A percentile compares a stretch with the other conserved stretches of the same genome.
Conservation (phyloP, 2,113 vertebrate species). For the Dipodomys merriami region DNA sequence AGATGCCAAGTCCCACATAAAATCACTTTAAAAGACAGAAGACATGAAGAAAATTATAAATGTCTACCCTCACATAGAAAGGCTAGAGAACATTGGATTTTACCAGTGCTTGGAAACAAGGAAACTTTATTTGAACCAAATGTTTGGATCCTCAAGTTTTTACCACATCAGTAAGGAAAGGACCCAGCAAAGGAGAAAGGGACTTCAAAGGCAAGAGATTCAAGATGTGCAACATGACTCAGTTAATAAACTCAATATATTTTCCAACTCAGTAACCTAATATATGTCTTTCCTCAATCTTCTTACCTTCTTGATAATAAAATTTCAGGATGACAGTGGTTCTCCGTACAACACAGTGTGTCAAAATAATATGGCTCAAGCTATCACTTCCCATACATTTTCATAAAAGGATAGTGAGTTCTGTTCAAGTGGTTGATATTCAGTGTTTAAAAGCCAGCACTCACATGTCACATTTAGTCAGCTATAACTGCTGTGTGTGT, state of each 20-base stretch:
- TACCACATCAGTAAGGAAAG: not conserved
- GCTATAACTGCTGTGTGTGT: not conserved
- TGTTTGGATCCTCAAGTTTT: not conserved
- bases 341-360: not conserved
- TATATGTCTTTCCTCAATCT: not conserved
- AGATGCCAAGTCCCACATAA: not conserved
- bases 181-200: not conserved
- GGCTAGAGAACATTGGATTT: not conserved
- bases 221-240: not conserved
- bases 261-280: not conserved
- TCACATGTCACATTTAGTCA: conserved; percentile 55
- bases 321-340: not conserved
- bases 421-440: conserved; percentile 58
- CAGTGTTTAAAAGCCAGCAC: conserved; percentile 31
- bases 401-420: not conserved
- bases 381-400: conserved; percentile 54
- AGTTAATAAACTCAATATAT: not conserved
- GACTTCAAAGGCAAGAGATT: not conserved
- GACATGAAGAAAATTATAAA: not conserved
- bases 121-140: not conserved
- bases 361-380: conserved; percentile 24
- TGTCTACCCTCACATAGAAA: not conserved
- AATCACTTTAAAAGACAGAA: not conserved
- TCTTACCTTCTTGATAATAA: conserved; percentile 12
- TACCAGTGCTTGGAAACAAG: not conserved